Evolutionary conservation across 2,797 vertebrate species (phyloP), one percentile per base, ranked within the genome.

Genomic region (Microhierax caerulescens): DNA sequence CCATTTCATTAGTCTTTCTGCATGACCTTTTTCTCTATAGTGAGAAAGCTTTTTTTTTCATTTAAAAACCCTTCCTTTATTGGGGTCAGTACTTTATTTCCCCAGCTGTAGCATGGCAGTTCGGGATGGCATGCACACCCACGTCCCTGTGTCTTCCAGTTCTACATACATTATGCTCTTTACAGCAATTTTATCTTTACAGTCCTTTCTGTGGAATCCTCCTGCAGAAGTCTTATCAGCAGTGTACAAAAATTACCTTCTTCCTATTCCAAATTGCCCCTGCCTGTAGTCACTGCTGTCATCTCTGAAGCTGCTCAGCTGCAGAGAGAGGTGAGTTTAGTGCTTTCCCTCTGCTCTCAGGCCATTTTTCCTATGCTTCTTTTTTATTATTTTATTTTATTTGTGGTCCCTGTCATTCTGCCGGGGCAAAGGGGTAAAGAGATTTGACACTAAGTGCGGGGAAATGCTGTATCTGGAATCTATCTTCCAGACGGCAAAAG

Each of bases 391-490:
- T 97, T 97, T 94, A 96, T 98, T 98, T 98, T 98, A 98, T 98
- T 98, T 98, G 98, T 98, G 97, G 98, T 97, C 97, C 96, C 97
- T 98, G 98, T 98, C 98, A 98, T 98, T 97, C 95, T 96, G 96
- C 96, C 5, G 88, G 98, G 98, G 98, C 98, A 98, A 98, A 96
- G 98, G 98, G 98, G 98, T 98, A 98, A 98, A 98, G 98, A 98
- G 98, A 98, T 95, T 97, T 98, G 98, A 98, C 98, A 98, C 98
- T 97, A 98, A 98, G 98, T 98, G 98, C 95, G 67, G 97, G 97
- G 97, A 98, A 98, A 98, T 95, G 97, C 98, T 98, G 98, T 98
- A 97, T 98, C 98, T 98, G 98, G 98, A 98, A 98, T 98, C 98
- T 97, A 98, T 98, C 98, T 98, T 98, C 98, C 97, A 98, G 98